These are phyloP conservation scores for Malurus melanocephalus DNA, from an alignment of 2,113 vertebrate species.

Conservation along the genomic window DNA sequence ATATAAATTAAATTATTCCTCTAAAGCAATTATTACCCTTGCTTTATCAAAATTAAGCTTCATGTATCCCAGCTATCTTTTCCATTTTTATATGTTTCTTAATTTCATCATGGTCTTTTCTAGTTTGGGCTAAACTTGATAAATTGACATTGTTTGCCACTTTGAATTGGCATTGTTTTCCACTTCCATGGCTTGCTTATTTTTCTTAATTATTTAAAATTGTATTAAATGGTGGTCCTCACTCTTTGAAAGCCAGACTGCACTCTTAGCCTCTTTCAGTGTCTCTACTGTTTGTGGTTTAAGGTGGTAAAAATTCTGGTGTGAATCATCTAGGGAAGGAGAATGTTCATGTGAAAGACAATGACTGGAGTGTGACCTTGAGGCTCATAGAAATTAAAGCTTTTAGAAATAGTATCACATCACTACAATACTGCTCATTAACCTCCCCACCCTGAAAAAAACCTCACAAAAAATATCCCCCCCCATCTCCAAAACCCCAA, in stretches of 20 bases:
- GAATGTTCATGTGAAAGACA: background rate
- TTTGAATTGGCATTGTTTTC: background rate
- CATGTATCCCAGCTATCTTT: background rate
- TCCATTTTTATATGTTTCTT: background rate
- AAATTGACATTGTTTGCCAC: background rate
- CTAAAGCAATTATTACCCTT: background rate
- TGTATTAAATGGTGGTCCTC: background rate
- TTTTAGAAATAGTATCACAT: background rate
- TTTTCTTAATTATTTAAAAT: conserved; percentile 1
- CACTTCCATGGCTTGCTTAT: background rate
- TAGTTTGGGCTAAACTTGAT: background rate
- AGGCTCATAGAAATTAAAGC: background rate
- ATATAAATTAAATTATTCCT: background rate
- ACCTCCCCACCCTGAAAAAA: background rate
- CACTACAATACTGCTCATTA: background rate
- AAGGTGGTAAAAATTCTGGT: background rate
- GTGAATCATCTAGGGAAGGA: background rate
- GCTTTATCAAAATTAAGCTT: background rate
- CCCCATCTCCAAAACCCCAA: background rate
- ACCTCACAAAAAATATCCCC: fast-evolving
- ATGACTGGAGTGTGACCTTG: background rate
- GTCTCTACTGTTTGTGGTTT: background rate
- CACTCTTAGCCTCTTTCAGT: background rate
- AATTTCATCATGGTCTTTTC: background rate
- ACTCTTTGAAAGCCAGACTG: background rate